Percentiles rank a stretch among this genome's conserved stretches.
These are phyloP conservation scores for Plagiodera versicolora DNA, from an alignment of 2,888 invertebrate genomes.

Conservation along the genomic window DNA sequence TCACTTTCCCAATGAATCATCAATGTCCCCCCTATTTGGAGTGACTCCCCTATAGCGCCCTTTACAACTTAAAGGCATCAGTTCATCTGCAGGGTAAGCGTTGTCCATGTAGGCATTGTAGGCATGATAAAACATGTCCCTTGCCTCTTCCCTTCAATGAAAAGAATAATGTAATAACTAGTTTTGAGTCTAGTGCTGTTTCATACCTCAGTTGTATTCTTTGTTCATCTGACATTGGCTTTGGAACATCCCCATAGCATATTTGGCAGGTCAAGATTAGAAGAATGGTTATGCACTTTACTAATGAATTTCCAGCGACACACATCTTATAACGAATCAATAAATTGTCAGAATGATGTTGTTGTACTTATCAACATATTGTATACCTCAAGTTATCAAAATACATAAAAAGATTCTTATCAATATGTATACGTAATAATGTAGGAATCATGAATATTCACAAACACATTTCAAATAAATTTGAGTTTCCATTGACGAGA, in stretches of 20 bases:
- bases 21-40: conserved; percentile 92
- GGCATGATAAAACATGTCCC: conserved; percentile 97
- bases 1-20: conserved; percentile 96
- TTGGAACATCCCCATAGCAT: conserved; percentile 35
- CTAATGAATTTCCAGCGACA: conserved; percentile 35
- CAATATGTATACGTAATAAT: conserved; percentile 10
- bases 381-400: conserved; percentile 33
- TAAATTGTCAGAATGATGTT: conserved; percentile 43
- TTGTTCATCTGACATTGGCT: conserved; percentile 40
- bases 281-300: conserved; percentile 31
- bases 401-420: conserved; percentile 29
- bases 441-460: not conserved
- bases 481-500: not conserved
- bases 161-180: not conserved
- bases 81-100: conserved; percentile 97
- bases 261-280: conserved; percentile 26
- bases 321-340: conserved; percentile 40
- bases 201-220: conserved; percentile 38
- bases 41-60: conserved; percentile 90
- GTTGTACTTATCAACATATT: conserved; percentile 41
- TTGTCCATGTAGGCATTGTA: conserved; percentile 95
- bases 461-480: not conserved
- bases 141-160: conserved; percentile 77
- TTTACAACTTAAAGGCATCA: conserved; percentile 95
- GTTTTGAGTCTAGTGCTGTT: not conserved